These are phyloP conservation scores for Leucophora obtusa DNA, from an alignment of 2,888 invertebrate genomes.

Conservation along the genomic window DNA sequence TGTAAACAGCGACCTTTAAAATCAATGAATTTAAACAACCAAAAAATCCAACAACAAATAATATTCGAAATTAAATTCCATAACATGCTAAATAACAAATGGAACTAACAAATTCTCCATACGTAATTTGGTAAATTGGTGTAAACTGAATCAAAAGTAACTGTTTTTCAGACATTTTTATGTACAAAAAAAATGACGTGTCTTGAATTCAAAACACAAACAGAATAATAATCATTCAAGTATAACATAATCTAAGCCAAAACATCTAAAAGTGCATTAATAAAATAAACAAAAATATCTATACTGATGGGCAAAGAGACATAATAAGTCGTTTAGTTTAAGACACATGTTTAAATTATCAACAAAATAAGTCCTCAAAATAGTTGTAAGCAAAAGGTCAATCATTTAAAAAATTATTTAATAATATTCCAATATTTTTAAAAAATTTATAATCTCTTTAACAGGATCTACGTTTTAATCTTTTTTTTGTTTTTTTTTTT, in stretches of 20 bases:
- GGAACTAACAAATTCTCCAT: conserved; percentile 13
- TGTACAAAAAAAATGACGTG: conserved; percentile 30
- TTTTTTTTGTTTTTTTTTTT: conserved; percentile 10
- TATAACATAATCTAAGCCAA: not conserved
- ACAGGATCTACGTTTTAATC: conserved; percentile 28
- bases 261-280: conserved; percentile 2
- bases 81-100: not conserved
- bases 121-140: conserved; percentile 42
- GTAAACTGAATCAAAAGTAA: conserved; percentile 30
- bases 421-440: not conserved
- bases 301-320: not conserved
- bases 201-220: conserved; percentile 45
- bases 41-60: not conserved
- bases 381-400: conserved; percentile 6
- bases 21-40: not conserved
- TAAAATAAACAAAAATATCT: not conserved
- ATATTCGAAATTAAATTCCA: not conserved
- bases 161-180: conserved; percentile 37
- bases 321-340: not conserved
- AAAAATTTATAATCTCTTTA: conserved; percentile 25
- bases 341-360: not conserved
- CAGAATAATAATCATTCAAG: conserved; percentile 38
- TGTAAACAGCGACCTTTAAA: not conserved
- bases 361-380: not conserved
- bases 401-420: conserved; percentile 13